phyloP scores from a whole-genome alignment of 2,113 vertebrate species.

The Oriolus oriolus region DNA sequence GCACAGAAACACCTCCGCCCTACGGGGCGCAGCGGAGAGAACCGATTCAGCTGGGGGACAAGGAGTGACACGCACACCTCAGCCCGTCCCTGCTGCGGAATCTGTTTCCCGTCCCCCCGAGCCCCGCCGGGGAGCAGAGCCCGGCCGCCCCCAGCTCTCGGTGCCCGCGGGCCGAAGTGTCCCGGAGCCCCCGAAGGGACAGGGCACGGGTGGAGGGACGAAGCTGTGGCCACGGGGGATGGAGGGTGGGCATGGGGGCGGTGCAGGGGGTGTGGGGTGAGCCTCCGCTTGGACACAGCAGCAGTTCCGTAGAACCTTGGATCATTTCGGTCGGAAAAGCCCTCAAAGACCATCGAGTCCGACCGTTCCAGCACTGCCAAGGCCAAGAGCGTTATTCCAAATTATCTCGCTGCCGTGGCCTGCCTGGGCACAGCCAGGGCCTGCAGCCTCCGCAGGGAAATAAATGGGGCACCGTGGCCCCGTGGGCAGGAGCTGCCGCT shows the following conservation, averaged over 20 bases:
- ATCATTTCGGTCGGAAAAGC: fast-evolving
- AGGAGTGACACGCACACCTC: background rate
- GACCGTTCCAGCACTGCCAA: background rate
- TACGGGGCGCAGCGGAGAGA: background rate
- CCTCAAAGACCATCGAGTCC: background rate
- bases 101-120: fast-evolving
- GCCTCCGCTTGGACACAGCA: background rate
- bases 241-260: background rate
- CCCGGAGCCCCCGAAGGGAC: background rate
- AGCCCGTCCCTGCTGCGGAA: fast-evolving
- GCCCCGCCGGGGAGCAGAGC: fast-evolving
- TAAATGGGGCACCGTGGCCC: fast-evolving
- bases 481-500: background rate
- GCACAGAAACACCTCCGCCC: background rate
- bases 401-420: background rate
- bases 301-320: background rate
- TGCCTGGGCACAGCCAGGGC: background rate
- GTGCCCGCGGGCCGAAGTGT: fast-evolving
- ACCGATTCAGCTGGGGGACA: background rate
- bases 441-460: background rate
- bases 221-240: too few relatives aligned
- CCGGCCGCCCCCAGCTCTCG: fast-evolving
- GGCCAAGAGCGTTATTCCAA: background rate
- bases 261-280: background rate
- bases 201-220: background rate